Conservation (phyloP, 2,888 invertebrate species). For the Euplagia quadripunctaria region DNA sequence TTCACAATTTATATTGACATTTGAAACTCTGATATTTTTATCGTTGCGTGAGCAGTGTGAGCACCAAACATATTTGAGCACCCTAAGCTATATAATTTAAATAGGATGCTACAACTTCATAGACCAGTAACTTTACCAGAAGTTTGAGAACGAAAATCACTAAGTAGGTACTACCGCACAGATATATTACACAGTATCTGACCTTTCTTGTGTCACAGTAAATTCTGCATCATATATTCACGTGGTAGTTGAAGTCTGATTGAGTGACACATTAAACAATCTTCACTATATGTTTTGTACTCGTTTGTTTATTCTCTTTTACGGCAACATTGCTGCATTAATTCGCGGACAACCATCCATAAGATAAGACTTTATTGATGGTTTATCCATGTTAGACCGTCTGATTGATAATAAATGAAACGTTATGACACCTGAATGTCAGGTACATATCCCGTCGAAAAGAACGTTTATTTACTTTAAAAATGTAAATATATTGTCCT, state of each 20-base stretch:
- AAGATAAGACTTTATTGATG: conserved; percentile 35
- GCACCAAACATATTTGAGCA: not conserved
- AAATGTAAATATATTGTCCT: too few relatives aligned
- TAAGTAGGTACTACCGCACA: not conserved
- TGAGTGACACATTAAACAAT: conserved; percentile 2
- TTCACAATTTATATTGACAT: conserved; percentile 6
- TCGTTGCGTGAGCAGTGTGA: not conserved
- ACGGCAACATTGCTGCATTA: conserved; percentile 6
- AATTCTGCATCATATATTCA: conserved; percentile 12
- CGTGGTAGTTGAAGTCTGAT: not conserved
- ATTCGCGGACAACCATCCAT: conserved; percentile 4
- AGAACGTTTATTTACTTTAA: not conserved
- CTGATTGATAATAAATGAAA: conserved; percentile 43
- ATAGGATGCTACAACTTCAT: not conserved
- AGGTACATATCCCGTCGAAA: not conserved
- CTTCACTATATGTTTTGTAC: too few relatives aligned
- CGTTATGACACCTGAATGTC: conserved; percentile 35
- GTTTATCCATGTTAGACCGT: conserved; percentile 22
- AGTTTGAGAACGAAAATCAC: not conserved
- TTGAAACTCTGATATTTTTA: not conserved
- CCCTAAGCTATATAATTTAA: too few relatives aligned
- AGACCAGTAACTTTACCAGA: not conserved
- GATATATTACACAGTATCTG: not conserved
- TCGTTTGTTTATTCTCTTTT: conserved; percentile 11
- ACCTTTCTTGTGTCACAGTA: not conserved